Base-by-base conservation (phyloP, 1,140 invertebrate genomes). In the Asobara japonica region DNA sequence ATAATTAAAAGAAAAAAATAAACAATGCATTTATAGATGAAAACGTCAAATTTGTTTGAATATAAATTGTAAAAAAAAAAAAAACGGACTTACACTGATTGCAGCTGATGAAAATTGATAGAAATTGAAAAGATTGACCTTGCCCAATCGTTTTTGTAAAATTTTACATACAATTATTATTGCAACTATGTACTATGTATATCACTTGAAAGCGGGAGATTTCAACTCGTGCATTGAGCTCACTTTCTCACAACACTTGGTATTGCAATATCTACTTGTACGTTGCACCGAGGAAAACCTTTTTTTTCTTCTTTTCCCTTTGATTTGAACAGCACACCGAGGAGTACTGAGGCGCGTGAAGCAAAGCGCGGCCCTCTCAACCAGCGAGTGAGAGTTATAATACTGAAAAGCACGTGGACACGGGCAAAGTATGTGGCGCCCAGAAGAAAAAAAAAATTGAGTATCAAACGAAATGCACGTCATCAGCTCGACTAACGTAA, bases 361-460 rank as follows among this genome's bases (percentile, higher is more conserved):
- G 36, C 11, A 68, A 75, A 72, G 56, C 66, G 16, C 18, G 20
- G 18, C 10, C 36, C 31, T 29, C 41, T 45, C 41, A 13, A 25
- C 30, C 65, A 41, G 62, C 25, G 56, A 69, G 29, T 41, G 51
- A 36, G 61, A 75, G 30, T 31, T 69, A 71, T 45, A 45, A 45
- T 45, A 45, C 41, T 45, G 72, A 66, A 75, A 75, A 75, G 74
- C 74, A 75, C 74, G 70, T 75, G 74, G 65, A 72, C 70, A 61
- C 69, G 51, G 62, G 36, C 51, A 31, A 62, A 72, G 65, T 51
- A 65, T 45, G 45, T 51, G 30, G 18, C 64, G 61, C 38, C 36
- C 61, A 71, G 45, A 60, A 64, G 61, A 71, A 51, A 71, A n/a
- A n/a, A n/a, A n/a, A n/a, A n/a, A n/a, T n/a, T n/a, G n/a, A n/a